Conservation (phyloP, 2,888 invertebrate species). For the Mythimna vitellina region DNA sequence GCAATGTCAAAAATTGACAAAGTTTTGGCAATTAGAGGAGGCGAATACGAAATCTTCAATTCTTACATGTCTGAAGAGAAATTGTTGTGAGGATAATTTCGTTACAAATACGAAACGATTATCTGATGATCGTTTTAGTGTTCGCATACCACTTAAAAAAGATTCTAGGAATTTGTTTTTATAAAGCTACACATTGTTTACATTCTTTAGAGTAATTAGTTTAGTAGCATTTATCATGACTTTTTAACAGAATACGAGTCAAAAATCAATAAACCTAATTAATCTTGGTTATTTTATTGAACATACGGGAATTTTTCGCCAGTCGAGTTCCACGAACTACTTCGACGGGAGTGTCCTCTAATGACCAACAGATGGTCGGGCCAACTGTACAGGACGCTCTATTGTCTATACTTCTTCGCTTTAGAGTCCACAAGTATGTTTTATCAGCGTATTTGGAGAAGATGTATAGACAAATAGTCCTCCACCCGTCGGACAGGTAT, state of each 20-base stretch:
- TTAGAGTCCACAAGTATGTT: neutral
- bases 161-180: neutral
- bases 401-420: slow-evolving; percentile 6
- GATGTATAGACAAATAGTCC: neutral
- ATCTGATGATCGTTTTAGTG: neutral
- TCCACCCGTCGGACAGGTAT: slow-evolving; percentile 4
- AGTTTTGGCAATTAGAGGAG: neutral
- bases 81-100: neutral
- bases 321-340: neutral
- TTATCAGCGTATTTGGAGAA: neutral
- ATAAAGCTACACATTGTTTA: neutral
- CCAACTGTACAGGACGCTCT: slow-evolving; percentile 2
- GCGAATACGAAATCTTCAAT: neutral
- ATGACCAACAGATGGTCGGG: neutral
- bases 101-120: neutral
- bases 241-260: slow-evolving; percentile 2
- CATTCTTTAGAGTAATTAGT: neutral
- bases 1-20: neutral
- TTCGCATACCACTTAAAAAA: neutral
- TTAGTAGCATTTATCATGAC: neutral
- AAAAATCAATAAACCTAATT: neutral
- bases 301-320: neutral
- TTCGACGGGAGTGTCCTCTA: neutral
- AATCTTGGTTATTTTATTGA: neutral
- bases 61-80: neutral